These are phyloP conservation scores for Rotaria socialis DNA, from an alignment of 2,888 invertebrate genomes.

Conservation along the genomic window DNA sequence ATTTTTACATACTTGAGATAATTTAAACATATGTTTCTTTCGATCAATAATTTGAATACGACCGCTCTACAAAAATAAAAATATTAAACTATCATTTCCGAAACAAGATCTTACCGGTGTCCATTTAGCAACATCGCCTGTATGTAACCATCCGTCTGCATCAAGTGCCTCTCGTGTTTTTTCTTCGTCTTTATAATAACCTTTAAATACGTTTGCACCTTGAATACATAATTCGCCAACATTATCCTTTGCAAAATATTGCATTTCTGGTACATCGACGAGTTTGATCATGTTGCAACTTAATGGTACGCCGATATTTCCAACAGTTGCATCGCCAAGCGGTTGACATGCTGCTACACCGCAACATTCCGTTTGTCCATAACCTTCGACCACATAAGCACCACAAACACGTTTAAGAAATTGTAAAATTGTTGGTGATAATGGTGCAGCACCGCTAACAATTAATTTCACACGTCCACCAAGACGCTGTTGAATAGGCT, in stretches of 20 bases:
- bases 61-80: constrained; percentile 38
- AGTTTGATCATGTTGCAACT: constrained; percentile 42
- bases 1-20: constrained; percentile 39
- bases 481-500: constrained; percentile 84
- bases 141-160: constrained; percentile 46
- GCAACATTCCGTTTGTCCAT: constrained; percentile 87
- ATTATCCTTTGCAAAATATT: constrained; percentile 38
- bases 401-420: constrained; percentile 82
- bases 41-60: constrained; percentile 44
- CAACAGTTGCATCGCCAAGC: constrained; percentile 40
- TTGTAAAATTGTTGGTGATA: constrained; percentile 84
- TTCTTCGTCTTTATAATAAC: constrained; percentile 46
- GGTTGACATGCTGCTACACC: constrained; percentile 42
- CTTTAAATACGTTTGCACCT: constrained; percentile 44
- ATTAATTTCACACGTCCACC: constrained; percentile 86
- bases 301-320: constrained; percentile 46
- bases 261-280: constrained; percentile 45
- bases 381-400: constrained; percentile 75
- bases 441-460: constrained; percentile 89
- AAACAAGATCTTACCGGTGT: not conserved
- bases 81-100: not conserved
- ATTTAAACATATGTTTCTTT: constrained; percentile 46
- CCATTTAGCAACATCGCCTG: constrained; percentile 44
- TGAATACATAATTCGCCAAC: constrained; percentile 44
- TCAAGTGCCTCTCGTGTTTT: constrained; percentile 43